Evolutionary conservation across 2,113 vertebrate species (phyloP), one percentile per base, ranked within the genome.

Genomic region (Ariopsis seemanni): DNA sequence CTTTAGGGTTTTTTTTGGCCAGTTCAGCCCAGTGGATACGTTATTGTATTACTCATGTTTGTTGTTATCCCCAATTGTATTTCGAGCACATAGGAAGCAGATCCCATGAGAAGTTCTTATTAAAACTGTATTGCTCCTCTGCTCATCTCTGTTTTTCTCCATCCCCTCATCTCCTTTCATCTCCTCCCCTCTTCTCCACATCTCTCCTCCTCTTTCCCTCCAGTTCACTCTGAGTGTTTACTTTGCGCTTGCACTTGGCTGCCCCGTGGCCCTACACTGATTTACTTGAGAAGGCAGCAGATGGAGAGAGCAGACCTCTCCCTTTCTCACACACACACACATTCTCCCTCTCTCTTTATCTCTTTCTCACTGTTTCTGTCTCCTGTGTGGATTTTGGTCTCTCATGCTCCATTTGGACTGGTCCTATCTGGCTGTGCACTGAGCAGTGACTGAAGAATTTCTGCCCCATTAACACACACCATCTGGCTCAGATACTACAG

Each of bases 271-370:
- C 79, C 63, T n/a, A 22, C 3, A 25, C 81, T 87, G 83, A 84
- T 89, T 90, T 86, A 80, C 87, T 89, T 72, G 11, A 89, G 79
- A 60, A 84, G 84, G 84, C 77, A 84, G 81, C 91, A 91, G 89
- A 91, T 91, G 91, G 84, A 88, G 88, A 88, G 88, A 86, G 85
- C 89, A 90, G 89, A 91, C 50, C 88, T 84, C 83, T 78, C 62
- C 72, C 67, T 80, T 69, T 71, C 62, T 60, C 60, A 65, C 83
- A 81, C 69, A 65, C 80, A 34, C 20, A 11, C 85, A 12, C 11
- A 25, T 4, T 79, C 55, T 83, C 12, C n/a, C 53, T 85, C 27
- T 78, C 78, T 85, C 72, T 79, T 10, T 69, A 14, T 81, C 85
- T 88, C 72, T 77, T 60, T 84, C n/a, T 53, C 34, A 60, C 22